phyloP scores from a whole-genome alignment of 2,797 vertebrate species.

The Sebastes iracundus region DNA sequence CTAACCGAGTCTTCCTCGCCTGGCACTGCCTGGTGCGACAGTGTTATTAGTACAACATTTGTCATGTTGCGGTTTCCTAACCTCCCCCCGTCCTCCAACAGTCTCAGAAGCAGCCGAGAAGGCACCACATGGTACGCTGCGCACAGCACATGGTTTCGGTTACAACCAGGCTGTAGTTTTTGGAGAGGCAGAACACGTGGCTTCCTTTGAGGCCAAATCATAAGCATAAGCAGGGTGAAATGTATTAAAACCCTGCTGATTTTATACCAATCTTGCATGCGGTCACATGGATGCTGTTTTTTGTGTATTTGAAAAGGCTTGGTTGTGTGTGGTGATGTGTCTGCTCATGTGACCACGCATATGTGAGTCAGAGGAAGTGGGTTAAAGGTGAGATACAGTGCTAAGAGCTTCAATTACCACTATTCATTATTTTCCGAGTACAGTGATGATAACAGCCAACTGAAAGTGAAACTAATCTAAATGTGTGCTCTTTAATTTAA shows the following conservation, averaged over 20 bases:
- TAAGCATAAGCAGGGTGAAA: not conserved
- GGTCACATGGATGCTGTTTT: slow-evolving; percentile 1
- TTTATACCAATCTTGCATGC: not conserved
- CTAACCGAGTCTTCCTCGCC: slow-evolving; percentile 51
- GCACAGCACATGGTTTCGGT: slow-evolving; percentile 67
- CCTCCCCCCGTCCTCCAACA: slow-evolving; percentile 20
- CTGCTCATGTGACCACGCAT: slow-evolving; percentile 18
- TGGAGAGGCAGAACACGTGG: not conserved
- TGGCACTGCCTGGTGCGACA: slow-evolving; percentile 45
- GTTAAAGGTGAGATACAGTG: slow-evolving; percentile 54
- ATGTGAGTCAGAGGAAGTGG: slow-evolving; percentile 65
- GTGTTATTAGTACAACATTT: slow-evolving; percentile 68
- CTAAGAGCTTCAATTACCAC: slow-evolving; percentile 30
- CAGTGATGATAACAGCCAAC: not conserved
- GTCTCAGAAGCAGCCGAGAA: slow-evolving; percentile 57
- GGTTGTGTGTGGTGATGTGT: not conserved
- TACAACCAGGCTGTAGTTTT: slow-evolving; percentile 39
- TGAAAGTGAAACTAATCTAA: slow-evolving; percentile 32
- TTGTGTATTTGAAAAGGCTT: not conserved
- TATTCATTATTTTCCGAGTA: slow-evolving; percentile 7
- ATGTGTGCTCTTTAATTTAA: not conserved
- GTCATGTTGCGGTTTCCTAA: slow-evolving; percentile 76
- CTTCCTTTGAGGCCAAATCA: slow-evolving; percentile 5
- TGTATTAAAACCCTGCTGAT: slow-evolving; percentile 12
- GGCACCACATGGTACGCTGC: slow-evolving; percentile 52